phyloP scores from a whole-genome alignment of 2,797 vertebrate species.

The Clarias fuscus region DNA sequence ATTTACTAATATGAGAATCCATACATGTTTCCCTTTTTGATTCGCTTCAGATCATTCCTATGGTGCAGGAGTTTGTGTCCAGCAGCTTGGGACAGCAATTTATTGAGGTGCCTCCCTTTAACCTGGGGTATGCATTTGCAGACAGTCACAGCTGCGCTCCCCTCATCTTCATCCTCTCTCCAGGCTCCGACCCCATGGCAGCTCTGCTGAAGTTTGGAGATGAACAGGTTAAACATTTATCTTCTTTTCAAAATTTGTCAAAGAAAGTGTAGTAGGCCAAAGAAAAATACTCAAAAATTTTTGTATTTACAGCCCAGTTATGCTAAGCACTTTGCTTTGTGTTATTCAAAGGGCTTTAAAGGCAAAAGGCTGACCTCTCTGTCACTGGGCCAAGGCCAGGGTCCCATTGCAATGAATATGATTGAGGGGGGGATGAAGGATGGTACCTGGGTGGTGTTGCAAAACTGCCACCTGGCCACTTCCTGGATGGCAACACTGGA shows the following conservation, averaged over 20 bases:
- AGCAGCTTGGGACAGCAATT: no score
- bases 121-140: not conserved
- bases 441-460: conserved; percentile 88
- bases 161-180: conserved; percentile 34
- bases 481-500: conserved; percentile 91
- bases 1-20: not conserved
- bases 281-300: not conserved
- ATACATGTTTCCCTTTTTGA: not conserved
- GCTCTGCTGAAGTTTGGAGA: conserved; percentile 86
- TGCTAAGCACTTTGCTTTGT: not conserved
- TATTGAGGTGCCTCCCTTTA: no score
- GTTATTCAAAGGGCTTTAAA: conserved; percentile 76
- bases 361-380: conserved; percentile 83
- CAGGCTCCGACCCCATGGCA: conserved; percentile 85
- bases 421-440: conserved; percentile 81
- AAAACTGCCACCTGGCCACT: conserved; percentile 90
- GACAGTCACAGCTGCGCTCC: conserved; percentile 68
- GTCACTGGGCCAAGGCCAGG: conserved; percentile 91
- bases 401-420: conserved; percentile 88
- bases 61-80: no score
- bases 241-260: not conserved
- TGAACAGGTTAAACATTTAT: conserved; percentile 75
- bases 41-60: no score
- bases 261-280: not conserved
- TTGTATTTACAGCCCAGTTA: no score